Base-by-base conservation (phyloP, 2,797 vertebrate species). In the Acropternis orthonyx region DNA sequence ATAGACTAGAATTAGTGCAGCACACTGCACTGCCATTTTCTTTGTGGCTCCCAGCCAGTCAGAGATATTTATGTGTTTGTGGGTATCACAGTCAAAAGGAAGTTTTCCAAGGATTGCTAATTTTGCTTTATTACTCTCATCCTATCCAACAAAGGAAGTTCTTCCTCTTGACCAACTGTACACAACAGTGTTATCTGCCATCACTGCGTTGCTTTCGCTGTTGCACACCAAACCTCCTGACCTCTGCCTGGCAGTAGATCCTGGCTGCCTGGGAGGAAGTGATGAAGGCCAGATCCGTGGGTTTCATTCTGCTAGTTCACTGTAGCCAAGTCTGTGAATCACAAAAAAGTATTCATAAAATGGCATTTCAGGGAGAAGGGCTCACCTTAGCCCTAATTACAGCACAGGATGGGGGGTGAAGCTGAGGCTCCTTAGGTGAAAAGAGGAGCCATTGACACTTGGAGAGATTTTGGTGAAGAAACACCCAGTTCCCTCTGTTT, bases 41-140 rank as follows among this genome's bases (percentile, higher is more conserved):
- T 17, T 19, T 20, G 32, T 75, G 84, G 83, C 85, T 92, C 37
- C 51, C 74, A 88, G 85, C 73, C 77, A 77, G 63, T 10, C 85
- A 62, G 55, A 59, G 73, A 58, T 10, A 83, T 83, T 68, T 66
- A 88, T 13, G 2, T 83, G 58, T 85, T 72, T 92, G 62, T 78
- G 83, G 74, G 49, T 81, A 52, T 72, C 51, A 26, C 5, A 5
- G 56, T 48, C 59, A 73, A 46, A 76, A 88, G 73, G 80, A 95
- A 51, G 66, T 94, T 93, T 86, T 84, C 76, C 69, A 72, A 48
- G 69, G 59, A 44, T 48, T 71, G 51, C 73, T 92, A 75, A 86
- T 90, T 96, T 93, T 89, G 49, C 68, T 91, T 71, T 71, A 76
- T 91, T 79, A 18, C 67, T 68, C 81, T 58, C 43, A 73, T 88